phyloP scores from a whole-genome alignment of 2,797 vertebrate genomes.

The Pipistrellus kuhlii region DNA sequence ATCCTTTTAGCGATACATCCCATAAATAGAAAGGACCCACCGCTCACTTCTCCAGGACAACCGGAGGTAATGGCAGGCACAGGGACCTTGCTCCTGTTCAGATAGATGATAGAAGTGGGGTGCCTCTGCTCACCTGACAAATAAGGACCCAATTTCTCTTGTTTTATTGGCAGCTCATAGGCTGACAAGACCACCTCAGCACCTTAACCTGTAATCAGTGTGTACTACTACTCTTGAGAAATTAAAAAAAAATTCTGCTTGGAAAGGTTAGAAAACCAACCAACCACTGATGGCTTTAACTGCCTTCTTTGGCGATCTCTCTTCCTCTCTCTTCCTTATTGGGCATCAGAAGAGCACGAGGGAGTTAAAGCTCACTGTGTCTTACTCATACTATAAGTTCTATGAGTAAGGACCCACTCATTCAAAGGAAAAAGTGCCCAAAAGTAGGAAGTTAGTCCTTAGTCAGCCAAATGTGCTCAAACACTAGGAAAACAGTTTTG shows the following conservation, averaged over 20 bases:
- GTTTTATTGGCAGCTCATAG: background rate
- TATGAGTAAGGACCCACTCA: background rate
- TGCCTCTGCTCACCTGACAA: background rate
- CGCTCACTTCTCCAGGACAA: background rate
- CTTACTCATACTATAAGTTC: background rate
- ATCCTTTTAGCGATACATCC: background rate
- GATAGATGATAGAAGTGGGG: background rate
- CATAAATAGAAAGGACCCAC: background rate
- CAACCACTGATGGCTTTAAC: background rate
- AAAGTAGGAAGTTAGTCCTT: conserved; percentile 18
- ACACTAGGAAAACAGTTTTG: background rate
- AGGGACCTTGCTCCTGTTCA: background rate
- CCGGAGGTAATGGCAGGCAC: background rate
- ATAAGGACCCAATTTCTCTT: background rate
- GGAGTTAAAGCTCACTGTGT: background rate
- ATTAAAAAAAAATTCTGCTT: background rate
- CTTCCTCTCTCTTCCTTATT: conserved; percentile 29
- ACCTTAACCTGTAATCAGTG: background rate
- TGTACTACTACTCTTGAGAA: background rate
- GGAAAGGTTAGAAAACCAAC: background rate
- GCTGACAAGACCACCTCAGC: background rate
- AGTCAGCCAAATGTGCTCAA: background rate
- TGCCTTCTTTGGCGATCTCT: background rate
- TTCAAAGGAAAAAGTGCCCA: background rate
- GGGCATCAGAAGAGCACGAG: background rate